These are phyloP conservation scores for Pangasius sanitwongsei DNA, from an alignment of 2,797 vertebrate species.

Conservation along the genomic window DNA sequence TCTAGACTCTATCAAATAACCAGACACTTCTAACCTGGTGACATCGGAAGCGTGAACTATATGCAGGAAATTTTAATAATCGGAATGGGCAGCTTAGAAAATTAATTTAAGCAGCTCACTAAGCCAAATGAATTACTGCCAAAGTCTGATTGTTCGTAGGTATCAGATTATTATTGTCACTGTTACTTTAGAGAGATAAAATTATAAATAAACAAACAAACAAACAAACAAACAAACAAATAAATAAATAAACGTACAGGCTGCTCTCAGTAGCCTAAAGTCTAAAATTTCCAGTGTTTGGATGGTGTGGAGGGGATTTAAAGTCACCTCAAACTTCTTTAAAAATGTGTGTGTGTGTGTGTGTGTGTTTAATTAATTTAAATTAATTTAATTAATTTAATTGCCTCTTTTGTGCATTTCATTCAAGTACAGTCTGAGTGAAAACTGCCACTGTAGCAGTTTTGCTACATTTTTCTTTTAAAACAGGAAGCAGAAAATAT, in stretches of 20 bases:
- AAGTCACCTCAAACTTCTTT: neutral
- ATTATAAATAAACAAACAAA: neutral
- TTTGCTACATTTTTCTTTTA: neutral
- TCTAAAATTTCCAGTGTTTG: too few species aligned
- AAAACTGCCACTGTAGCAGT: neutral
- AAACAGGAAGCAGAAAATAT: neutral
- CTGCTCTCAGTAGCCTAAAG: neutral
- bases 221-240: neutral
- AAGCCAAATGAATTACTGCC: neutral
- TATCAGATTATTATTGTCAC: neutral
- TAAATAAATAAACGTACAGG: too few species aligned
- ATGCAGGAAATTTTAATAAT: neutral
- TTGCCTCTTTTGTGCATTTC: neutral
- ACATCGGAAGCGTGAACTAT: neutral
- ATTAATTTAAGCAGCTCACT: neutral
- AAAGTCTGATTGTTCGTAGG: too few species aligned
- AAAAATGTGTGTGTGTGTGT: neutral
- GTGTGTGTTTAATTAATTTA: neutral
- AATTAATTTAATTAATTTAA: too few species aligned
- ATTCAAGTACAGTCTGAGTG: neutral
- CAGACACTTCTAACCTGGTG: neutral
- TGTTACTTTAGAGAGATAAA: neutral
- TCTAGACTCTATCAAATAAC: neutral
- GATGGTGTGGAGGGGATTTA: neutral
- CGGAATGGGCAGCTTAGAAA: neutral